Conservation (phyloP, 2,113 vertebrate genomes). For the Rhegmatorhina hoffmannsi region DNA sequence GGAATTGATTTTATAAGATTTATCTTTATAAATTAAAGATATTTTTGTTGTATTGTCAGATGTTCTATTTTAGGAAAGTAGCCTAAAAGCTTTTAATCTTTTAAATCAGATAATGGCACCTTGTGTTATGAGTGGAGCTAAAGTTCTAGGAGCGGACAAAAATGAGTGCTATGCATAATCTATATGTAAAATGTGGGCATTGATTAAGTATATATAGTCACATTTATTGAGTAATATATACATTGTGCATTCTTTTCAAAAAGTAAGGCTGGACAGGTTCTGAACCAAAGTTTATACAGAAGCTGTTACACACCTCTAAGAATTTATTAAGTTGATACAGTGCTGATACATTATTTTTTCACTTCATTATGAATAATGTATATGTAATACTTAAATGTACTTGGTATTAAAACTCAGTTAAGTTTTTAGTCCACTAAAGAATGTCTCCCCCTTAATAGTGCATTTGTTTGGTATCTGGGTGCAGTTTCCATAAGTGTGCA, state of each 20-base stretch:
- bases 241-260: not conserved
- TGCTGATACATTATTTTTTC: not conserved
- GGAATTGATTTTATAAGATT: not conserved
- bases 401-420: not conserved
- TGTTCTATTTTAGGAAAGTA: not conserved
- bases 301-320: not conserved
- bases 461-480: not conserved
- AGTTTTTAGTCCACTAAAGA: not conserved
- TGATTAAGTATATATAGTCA: not conserved
- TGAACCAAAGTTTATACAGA: not conserved
- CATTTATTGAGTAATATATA: not conserved
- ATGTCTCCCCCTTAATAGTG: not conserved
- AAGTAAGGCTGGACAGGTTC: not conserved
- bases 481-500: not conserved
- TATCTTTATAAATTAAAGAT: not conserved
- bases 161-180: not conserved
- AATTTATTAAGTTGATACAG: not conserved
- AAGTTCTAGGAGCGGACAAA: not conserved
- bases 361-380: not conserved
- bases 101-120: not conserved
- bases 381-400: not conserved
- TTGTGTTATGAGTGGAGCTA: not conserved
- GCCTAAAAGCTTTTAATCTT: conserved; percentile 14
- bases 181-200: not conserved
- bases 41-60: not conserved